Evolutionary conservation across 2,113 vertebrate species (phyloP).

Genomic region (Geococcyx californianus): DNA sequence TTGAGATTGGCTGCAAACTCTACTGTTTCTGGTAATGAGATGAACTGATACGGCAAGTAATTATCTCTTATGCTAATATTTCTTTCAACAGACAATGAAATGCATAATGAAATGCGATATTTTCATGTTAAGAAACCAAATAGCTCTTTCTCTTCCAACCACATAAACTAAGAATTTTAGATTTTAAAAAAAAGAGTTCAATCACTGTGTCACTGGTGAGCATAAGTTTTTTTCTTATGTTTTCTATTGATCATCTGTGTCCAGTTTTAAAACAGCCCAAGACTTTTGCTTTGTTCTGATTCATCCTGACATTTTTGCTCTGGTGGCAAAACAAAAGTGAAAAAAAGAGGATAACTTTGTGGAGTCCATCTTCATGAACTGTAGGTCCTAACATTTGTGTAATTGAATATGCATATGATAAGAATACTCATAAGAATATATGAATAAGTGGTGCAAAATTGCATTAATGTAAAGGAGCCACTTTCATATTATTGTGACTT

Average conservation of each 20-base stretch:
- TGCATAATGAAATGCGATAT: background rate
- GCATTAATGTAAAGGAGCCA: background rate
- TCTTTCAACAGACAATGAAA: background rate
- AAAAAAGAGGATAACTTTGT: background rate
- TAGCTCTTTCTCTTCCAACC: background rate
- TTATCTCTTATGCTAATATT: background rate
- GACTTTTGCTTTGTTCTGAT: background rate
- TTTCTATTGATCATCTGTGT: background rate
- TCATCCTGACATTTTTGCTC: background rate
- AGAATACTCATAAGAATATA: background rate
- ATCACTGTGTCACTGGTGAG: no score
- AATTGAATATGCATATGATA: background rate
- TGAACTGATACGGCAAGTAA: background rate
- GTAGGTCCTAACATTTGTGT: background rate
- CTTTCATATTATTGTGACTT: background rate
- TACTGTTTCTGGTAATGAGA: background rate
- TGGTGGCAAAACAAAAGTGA: background rate
- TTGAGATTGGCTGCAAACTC: background rate
- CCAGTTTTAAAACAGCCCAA: background rate
- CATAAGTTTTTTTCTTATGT: no score
- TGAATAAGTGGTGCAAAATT: background rate
- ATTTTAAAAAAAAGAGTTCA: background rate
- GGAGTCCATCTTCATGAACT: background rate
- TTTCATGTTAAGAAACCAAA: background rate
- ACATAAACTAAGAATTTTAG: background rate